These are phyloP conservation scores for Biston stratarius DNA, from an alignment of 2,888 invertebrate species.

Conservation along the genomic window DNA sequence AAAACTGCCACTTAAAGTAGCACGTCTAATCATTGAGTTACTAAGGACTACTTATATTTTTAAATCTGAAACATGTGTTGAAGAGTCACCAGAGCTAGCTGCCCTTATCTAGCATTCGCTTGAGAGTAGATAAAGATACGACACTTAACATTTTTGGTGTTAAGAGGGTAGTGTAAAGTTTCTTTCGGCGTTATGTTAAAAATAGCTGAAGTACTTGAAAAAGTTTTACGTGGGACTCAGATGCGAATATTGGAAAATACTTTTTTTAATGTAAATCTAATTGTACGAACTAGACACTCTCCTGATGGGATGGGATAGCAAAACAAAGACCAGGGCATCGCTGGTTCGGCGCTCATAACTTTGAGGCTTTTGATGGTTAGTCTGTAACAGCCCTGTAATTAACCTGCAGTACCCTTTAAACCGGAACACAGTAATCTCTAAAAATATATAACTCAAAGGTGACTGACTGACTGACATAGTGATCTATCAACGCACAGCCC, in stretches of 20 bases:
- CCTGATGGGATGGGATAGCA: too few relatives aligned
- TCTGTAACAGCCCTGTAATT: too few relatives aligned
- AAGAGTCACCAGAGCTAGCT: conserved; percentile 31
- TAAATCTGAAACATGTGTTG: conserved; percentile 45
- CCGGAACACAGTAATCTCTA: too few relatives aligned
- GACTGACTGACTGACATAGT: too few relatives aligned
- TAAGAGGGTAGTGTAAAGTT: conserved; percentile 40
- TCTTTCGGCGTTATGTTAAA: conserved; percentile 16
- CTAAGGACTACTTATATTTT: conserved; percentile 41
- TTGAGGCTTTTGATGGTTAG: too few relatives aligned
- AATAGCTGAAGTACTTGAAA: conserved; percentile 15
- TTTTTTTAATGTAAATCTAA: not conserved
- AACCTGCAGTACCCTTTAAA: too few relatives aligned
- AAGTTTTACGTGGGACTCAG: not conserved
- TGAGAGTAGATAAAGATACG: conserved; percentile 39
- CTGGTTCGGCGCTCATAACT: too few relatives aligned
- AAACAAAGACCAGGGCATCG: too few relatives aligned
- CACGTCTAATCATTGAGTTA: conserved; percentile 43
- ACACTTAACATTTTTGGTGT: conserved; percentile 44
- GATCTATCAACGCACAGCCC: too few relatives aligned
- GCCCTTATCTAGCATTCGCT: conserved; percentile 39
- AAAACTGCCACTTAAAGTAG: conserved; percentile 47
- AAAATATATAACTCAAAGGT: too few relatives aligned
- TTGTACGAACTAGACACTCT: too few relatives aligned
- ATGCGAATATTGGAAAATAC: not conserved